A percentile compares a stretch with the other conserved stretches of the same genome.
These are phyloP conservation scores for Euura saliciscinereae DNA, from an alignment of 1,140 invertebrate genomes.

Conservation along the genomic window DNA sequence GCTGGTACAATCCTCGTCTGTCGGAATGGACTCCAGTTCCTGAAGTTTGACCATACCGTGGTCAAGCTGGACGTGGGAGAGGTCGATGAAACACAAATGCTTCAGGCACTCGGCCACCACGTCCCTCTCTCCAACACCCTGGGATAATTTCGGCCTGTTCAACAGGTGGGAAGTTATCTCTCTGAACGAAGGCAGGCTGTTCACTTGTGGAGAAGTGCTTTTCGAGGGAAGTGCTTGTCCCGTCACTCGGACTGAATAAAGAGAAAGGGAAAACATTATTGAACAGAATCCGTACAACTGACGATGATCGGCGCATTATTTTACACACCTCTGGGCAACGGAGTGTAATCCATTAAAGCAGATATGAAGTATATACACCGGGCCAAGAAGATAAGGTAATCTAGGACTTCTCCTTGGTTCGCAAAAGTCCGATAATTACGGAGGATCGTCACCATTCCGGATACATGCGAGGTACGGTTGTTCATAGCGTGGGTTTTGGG, in stretches of 20 bases:
- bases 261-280: too few relatives aligned
- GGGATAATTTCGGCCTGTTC: slow-evolving; percentile 35
- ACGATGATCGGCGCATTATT: too few relatives aligned
- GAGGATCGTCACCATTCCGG: slow-evolving; percentile 34
- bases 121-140: slow-evolving; percentile 40
- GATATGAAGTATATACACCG: slow-evolving; percentile 36
- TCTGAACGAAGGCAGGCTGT: slow-evolving; percentile 41
- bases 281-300: slow-evolving; percentile 14
- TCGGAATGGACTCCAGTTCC: slow-evolving; percentile 47
- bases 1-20: too few relatives aligned
- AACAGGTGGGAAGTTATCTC: slow-evolving; percentile 43
- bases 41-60: slow-evolving; percentile 50
- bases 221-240: slow-evolving; percentile 26
- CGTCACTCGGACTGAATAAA: not conserved
- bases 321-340: slow-evolving; percentile 31
- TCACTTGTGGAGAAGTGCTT: slow-evolving; percentile 36
- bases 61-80: slow-evolving; percentile 37
- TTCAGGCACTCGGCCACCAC: slow-evolving; percentile 46
- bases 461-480: slow-evolving; percentile 32
- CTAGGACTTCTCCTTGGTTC: slow-evolving; percentile 13
- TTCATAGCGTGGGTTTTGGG: slow-evolving; percentile 28
- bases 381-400: slow-evolving; percentile 42
- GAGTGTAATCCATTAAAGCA: slow-evolving; percentile 30
- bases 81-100: slow-evolving; percentile 43
- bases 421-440: slow-evolving; percentile 36